phyloP scores from a whole-genome alignment of 2,113 vertebrate species.

The Accipiter virgatus region DNA sequence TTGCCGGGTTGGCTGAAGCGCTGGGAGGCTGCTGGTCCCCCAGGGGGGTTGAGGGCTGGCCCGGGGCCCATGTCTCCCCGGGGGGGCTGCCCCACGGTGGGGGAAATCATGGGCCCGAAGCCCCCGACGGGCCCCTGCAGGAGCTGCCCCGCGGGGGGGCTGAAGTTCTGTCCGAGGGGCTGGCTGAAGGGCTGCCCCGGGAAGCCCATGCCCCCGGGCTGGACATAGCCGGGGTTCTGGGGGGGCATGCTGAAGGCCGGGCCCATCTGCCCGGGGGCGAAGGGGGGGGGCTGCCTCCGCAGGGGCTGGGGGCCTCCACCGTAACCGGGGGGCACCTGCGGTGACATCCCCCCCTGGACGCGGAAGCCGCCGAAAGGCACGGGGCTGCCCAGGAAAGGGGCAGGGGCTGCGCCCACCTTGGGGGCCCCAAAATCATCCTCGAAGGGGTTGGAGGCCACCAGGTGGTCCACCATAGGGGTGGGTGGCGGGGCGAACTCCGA shows the following conservation, averaged over 20 bases:
- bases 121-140: slow-evolving; percentile 82
- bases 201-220: slow-evolving; percentile 73
- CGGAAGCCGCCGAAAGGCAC: slow-evolving; percentile 77
- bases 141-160: slow-evolving; percentile 83
- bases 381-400: slow-evolving; percentile 85
- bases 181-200: slow-evolving; percentile 73
- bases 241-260: slow-evolving; percentile 90
- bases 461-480: slow-evolving; percentile 96
- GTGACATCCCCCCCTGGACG: slow-evolving; percentile 79
- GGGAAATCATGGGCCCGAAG: slow-evolving; percentile 94
- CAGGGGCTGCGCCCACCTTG: slow-evolving; percentile 74
- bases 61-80: slow-evolving; percentile 79
- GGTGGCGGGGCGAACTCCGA: slow-evolving; percentile 95
- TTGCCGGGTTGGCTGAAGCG: slow-evolving; percentile 81
- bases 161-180: slow-evolving; percentile 83
- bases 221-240: slow-evolving; percentile 73
- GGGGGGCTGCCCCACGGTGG: slow-evolving; percentile 77
- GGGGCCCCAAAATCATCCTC: slow-evolving; percentile 95
- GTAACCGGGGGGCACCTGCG: slow-evolving; percentile 77
- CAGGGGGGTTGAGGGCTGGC: slow-evolving; percentile 79
- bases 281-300: slow-evolving; percentile 75
- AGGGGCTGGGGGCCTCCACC: slow-evolving; percentile 71
- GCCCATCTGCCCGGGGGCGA: slow-evolving; percentile 83
- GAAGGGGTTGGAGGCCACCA: slow-evolving; percentile 96
- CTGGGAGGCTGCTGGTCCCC: slow-evolving; percentile 62